These are phyloP conservation scores for Epistrophe eligans DNA, from an alignment of 2,888 invertebrate genomes.

Conservation along the genomic window DNA sequence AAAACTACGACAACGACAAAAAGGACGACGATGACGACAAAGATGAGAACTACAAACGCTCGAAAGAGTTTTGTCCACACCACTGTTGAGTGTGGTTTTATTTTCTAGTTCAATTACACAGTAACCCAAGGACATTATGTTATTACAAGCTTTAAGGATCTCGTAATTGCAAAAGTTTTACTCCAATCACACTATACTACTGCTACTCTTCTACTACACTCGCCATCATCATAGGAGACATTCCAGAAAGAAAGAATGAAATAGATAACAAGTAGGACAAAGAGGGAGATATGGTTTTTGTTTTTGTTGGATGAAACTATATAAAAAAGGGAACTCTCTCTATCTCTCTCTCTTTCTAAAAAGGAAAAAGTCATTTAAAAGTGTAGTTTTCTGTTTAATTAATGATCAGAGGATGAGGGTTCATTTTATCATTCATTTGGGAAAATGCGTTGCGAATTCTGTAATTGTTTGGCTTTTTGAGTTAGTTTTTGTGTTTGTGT, in stretches of 20 bases:
- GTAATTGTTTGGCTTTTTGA: conserved; percentile 15
- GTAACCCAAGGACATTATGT: conserved; percentile 74
- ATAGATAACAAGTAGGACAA: neutral
- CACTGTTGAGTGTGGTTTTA: conserved; percentile 70
- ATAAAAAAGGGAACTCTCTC: conserved; percentile 21
- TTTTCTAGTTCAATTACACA: conserved; percentile 74
- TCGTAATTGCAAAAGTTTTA: conserved; percentile 74
- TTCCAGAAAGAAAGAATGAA: neutral
- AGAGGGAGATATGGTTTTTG: neutral
- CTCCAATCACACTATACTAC: conserved; percentile 46
- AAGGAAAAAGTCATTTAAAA: conserved; percentile 67
- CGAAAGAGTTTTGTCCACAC: conserved; percentile 63
- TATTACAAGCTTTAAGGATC: conserved; percentile 76
- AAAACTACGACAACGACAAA: conserved; percentile 11
- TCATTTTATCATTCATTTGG: conserved; percentile 16
- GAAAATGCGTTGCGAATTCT: conserved; percentile 15
- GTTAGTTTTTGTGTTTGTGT: neutral
- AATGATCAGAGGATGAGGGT: conserved; percentile 50
- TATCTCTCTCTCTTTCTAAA: conserved; percentile 3
- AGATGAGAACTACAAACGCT: conserved; percentile 16
- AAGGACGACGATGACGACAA: conserved; percentile 7
- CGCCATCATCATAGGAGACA: neutral
- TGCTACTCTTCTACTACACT: neutral
- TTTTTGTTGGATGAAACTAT: neutral
- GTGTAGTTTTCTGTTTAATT: conserved; percentile 72